A percentile compares a stretch with the other conserved stretches of the same genome.
phyloP scores from a whole-genome alignment of 2,797 vertebrate genomes.

The Gallirallus australis region DNA sequence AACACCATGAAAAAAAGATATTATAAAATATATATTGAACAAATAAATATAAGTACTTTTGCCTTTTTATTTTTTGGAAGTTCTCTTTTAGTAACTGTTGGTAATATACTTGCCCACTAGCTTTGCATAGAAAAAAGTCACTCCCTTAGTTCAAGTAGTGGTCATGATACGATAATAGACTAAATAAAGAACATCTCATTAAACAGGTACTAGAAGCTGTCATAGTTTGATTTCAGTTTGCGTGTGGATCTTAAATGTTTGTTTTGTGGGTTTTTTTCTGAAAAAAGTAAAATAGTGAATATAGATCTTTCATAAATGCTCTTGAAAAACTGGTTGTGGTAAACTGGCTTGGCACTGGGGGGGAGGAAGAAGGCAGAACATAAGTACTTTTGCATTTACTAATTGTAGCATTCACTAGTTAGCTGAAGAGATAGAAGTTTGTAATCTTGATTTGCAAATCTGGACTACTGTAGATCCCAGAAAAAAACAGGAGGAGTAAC shows the following conservation, averaged over 20 bases:
- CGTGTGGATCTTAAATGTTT: background rate
- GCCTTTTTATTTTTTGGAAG: background rate
- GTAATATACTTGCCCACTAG: background rate
- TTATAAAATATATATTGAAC: background rate
- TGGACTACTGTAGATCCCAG: background rate
- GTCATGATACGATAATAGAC: background rate
- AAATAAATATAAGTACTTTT: background rate
- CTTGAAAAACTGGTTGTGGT: background rate
- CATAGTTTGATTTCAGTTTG: background rate
- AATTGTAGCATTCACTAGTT: background rate
- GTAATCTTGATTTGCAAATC: slow-evolving; percentile 19
- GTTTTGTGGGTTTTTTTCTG: background rate
- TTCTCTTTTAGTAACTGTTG: background rate
- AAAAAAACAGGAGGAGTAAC: slow-evolving; percentile 39
- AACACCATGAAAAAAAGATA: background rate
- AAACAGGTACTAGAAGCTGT: background rate
- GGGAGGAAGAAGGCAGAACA: background rate
- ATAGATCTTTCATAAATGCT: background rate
- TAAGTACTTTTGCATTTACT: background rate
- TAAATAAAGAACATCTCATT: background rate
- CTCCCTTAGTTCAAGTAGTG: background rate
- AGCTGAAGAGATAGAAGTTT: background rate
- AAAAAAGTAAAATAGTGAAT: background rate
- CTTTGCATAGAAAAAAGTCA: background rate
- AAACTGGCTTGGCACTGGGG: background rate